Percentiles rank a stretch among this genome's conserved stretches.
Evolutionary conservation across 2,113 vertebrate genomes (phyloP).

Genomic region (Labeo catla): DNA sequence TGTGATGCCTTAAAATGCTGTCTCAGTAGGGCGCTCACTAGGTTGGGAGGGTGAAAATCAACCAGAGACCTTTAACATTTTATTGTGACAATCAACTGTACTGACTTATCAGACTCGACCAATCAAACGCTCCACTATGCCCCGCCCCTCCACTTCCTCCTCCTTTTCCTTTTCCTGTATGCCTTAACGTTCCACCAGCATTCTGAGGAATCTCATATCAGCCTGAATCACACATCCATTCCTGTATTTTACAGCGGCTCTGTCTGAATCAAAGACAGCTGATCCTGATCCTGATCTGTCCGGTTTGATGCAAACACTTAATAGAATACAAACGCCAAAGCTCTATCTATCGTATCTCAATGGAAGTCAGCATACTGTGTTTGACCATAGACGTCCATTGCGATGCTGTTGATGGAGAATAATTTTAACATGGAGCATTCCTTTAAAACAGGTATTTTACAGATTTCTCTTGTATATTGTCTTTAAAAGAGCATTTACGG

Average conservation of each 20-base stretch:
- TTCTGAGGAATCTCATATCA: constrained; percentile 11
- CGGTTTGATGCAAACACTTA: neutral
- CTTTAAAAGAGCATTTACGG: neutral
- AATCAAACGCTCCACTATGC: neutral
- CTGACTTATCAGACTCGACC: neutral
- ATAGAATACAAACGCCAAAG: neutral
- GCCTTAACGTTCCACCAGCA: constrained; percentile 9
- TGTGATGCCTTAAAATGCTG: neutral
- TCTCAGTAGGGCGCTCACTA: neutral
- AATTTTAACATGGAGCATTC: neutral
- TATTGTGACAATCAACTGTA: constrained; percentile 13
- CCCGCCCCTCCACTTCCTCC: too few relatives aligned
- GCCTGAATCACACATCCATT: neutral
- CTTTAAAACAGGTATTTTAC: neutral
- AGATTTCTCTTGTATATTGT: neutral
- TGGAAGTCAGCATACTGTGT: neutral
- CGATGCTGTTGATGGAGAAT: neutral
- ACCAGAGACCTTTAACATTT: neutral
- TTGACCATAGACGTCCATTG: neutral
- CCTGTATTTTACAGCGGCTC: neutral
- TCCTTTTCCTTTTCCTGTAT: neutral
- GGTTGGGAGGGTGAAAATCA: neutral
- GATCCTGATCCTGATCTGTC: neutral
- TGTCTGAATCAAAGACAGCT: too few relatives aligned
- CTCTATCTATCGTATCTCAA: neutral